phyloP scores from a whole-genome alignment of 2,888 invertebrate species.

The Drosophila diplacantha region DNA sequence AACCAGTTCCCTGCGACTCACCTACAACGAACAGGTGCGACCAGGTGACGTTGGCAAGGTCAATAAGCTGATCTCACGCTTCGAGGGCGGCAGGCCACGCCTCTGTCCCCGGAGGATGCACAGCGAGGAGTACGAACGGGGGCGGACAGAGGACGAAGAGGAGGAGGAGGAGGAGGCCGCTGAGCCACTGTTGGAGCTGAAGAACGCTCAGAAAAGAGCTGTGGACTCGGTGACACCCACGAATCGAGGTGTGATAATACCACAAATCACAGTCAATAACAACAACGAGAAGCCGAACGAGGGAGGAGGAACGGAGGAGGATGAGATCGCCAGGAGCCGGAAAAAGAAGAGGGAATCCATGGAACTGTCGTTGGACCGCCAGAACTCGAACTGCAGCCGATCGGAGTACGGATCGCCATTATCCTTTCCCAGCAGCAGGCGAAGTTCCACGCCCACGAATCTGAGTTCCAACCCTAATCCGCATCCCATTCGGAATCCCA shows the following conservation, averaged over 20 bases:
- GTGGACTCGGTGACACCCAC: constrained; percentile 28
- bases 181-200: constrained; percentile 22
- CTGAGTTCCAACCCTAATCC: constrained; percentile 24
- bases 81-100: constrained; percentile 64
- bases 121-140: constrained; percentile 59
- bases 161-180: constrained; percentile 24
- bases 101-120: constrained; percentile 48
- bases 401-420: constrained; percentile 73
- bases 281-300: constrained; percentile 6
- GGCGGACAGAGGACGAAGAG: constrained; percentile 53
- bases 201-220: constrained; percentile 38
- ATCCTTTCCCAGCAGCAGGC: constrained; percentile 65
- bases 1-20: constrained; percentile 73
- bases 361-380: constrained; percentile 46
- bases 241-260: constrained; percentile 37
- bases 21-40: constrained; percentile 74
- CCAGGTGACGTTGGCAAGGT: constrained; percentile 75
- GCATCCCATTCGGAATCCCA: constrained; percentile 3
- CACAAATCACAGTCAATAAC: constrained; percentile 40
- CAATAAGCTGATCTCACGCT: constrained; percentile 75
- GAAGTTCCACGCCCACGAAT: constrained; percentile 63
- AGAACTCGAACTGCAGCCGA: constrained; percentile 63
- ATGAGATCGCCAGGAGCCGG: constrained; percentile 3
- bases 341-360: constrained; percentile 1
- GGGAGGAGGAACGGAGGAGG: neutral